These are phyloP conservation scores for Osmerus mordax DNA, from an alignment of 2,113 vertebrate species.

Conservation along the genomic window DNA sequence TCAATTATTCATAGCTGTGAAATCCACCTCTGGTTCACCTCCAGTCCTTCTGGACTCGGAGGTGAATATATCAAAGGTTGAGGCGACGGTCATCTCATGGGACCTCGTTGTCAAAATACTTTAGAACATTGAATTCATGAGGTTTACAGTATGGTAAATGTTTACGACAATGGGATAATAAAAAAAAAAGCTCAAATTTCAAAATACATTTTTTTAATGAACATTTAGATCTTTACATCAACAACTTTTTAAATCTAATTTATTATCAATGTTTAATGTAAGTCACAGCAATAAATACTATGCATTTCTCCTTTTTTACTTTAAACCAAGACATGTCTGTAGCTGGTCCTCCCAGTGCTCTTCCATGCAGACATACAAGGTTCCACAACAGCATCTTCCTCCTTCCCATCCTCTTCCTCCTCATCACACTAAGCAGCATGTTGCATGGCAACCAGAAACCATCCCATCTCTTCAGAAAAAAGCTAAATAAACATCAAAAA, in stretches of 20 bases:
- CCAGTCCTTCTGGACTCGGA: too few species aligned
- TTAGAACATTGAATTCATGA: too few species aligned
- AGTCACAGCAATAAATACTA: constrained; percentile 24
- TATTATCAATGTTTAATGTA: constrained; percentile 10
- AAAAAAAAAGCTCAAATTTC: constrained; percentile 4
- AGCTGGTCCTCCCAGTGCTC: constrained; percentile 3
- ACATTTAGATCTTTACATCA: constrained; percentile 31
- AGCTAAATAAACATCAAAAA: constrained; percentile 7
- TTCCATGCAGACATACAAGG: constrained; percentile 20
- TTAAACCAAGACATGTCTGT: background rate
- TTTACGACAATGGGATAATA: background rate
- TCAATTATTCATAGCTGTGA: too few species aligned
- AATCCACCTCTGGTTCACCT: too few species aligned
- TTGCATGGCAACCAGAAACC: background rate
- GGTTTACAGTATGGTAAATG: background rate
- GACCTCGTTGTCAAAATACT: too few species aligned
- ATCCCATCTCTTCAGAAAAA: background rate
- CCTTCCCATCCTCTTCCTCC: background rate
- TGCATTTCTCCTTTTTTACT: background rate
- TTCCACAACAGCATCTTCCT: constrained; percentile 1
- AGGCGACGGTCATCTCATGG: too few species aligned
- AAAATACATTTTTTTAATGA: constrained; percentile 34
- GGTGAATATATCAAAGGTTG: too few species aligned
- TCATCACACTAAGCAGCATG: constrained; percentile 9
- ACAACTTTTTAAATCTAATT: constrained; percentile 16